A percentile compares a stretch with the other conserved stretches of the same genome.
Conservation (phyloP, 1,140 invertebrate genomes). For the Zaprionus inermis region DNA sequence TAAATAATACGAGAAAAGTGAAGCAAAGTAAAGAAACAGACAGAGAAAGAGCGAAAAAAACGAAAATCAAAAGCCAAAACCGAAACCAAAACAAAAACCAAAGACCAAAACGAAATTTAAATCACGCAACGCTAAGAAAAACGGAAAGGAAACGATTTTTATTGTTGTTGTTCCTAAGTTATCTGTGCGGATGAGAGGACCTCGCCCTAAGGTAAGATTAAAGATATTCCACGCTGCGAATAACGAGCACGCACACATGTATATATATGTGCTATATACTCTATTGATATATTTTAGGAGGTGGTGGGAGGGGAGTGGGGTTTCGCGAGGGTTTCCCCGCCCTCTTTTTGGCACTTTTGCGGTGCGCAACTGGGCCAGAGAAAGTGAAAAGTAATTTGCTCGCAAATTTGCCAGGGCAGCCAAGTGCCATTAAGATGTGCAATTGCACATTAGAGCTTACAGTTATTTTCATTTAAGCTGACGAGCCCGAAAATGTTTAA, state of each 20-base stretch:
- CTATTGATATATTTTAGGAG: not conserved
- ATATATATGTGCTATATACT: not conserved
- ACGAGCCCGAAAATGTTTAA: not conserved
- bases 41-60: not conserved
- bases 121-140: slow-evolving; percentile 17
- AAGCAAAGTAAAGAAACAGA: slow-evolving; percentile 23
- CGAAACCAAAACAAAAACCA: slow-evolving; percentile 10
- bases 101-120: slow-evolving; percentile 43
- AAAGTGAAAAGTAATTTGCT: slow-evolving; percentile 19
- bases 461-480: not conserved
- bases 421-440: slow-evolving; percentile 28
- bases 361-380: slow-evolving; percentile 16
- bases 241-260: slow-evolving; percentile 7
- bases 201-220: slow-evolving; percentile 74
- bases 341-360: slow-evolving; percentile 1
- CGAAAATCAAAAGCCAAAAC: slow-evolving; percentile 18
- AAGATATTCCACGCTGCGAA: slow-evolving; percentile 26
- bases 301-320: not conserved
- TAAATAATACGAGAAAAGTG: slow-evolving; percentile 33
- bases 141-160: slow-evolving; percentile 37
- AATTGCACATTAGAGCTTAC: not conserved
- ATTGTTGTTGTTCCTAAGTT: slow-evolving; percentile 24
- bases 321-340: not conserved
- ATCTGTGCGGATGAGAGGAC: slow-evolving; percentile 15
- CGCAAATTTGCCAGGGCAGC: slow-evolving; percentile 19